Evolutionary conservation across 2,888 invertebrate species (phyloP), one percentile per base, ranked within the genome.

Genomic region (Synanthedon vespiformis): DNA sequence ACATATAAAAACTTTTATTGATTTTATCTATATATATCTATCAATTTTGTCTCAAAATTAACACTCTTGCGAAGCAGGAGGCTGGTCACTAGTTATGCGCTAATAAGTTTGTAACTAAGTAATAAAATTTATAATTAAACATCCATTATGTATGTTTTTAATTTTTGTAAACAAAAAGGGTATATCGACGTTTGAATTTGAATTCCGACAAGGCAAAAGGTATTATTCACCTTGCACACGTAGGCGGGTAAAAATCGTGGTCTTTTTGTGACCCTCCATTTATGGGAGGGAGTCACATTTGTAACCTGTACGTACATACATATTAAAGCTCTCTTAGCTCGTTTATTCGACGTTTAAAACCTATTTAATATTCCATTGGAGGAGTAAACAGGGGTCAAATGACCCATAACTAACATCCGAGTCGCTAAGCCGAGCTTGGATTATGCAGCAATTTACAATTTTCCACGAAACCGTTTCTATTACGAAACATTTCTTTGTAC

Each of bases 321-420:
- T 56, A 54, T 55, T 50, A 55, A 60, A 57, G 55, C 53, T 62
- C 58, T 60, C 51, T 48, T 48, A 48, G 12, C 16, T 48, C 61
- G 57, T 65, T 64, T 60, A 65, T 62, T 57, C 56, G 53, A 60
- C 60, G 61, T 68, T 63, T 34, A 34, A 61, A 57, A 59, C 57
- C 48, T 74, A 63, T 71, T 81, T 82, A 71, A 74, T 77, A 82
- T 82, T 78, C 80, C 66, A 70, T 67, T 59, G 68, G 64, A 66
- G 68, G 63, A 63, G 70, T 65, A 65, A 67, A 67, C 67, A 56
- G 65, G 71, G 79, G 74, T 77, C 78, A 74, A 74, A 65, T 77
- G 73, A 74, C 73, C 78, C 78, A 78, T 80, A 78, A 80, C 70
- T 81, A 67, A 69, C 63, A 73, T 72, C 71, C 69, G 59, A 40